Evolutionary conservation across 2,113 vertebrate genomes (phyloP), one percentile per base, ranked within the genome.

Genomic region (Craseonycteris thonglongyai): DNA sequence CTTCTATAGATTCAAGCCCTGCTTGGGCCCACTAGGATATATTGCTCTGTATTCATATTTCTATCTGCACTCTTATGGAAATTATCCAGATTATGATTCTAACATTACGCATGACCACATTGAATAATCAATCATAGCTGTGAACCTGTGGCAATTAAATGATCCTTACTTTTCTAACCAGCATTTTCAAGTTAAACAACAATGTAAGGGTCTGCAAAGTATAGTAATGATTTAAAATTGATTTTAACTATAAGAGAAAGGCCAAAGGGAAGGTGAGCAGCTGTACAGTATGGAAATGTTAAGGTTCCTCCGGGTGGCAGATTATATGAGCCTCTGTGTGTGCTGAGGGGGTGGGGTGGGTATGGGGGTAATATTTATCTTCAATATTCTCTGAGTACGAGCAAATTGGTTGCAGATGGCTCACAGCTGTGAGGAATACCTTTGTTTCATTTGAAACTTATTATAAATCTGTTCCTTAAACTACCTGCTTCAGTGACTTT

Each of bases 361-460:
- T 69, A 81, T 28, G 56, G 22, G 88, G 68, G 78, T 87, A 95
- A 94, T 91, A 97, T 97, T 97, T 96, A 97, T 97, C 96, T 97
- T 94, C 93, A 88, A 2, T 94, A 92, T 90, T 94, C 88, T n/a
- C 81, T 12, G 21, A 93, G 79, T 89, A 96, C 80, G 90, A 94
- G 95, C 72, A 96, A 97, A 97, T 97, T 94, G 92, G 96, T 94
- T 95, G 65, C 97, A 98, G 97, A 96, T 98, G 97, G 83, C 78
- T 94, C 92, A 49, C 96, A 96, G 97, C 96, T 97, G 97, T 93
- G 72, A 95, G 78, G 92, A 95, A 96, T 94, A 97, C 96, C 96
- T 96, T 95, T 93, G 90, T 91, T 98, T 96, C 95, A 96, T 95
- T 96, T 95, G 96, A 97, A 97, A 95, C 94, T 84, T 95, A 94